These are phyloP conservation scores for Tethea ocularis DNA, from an alignment of 2,888 invertebrate genomes.

Conservation along the genomic window DNA sequence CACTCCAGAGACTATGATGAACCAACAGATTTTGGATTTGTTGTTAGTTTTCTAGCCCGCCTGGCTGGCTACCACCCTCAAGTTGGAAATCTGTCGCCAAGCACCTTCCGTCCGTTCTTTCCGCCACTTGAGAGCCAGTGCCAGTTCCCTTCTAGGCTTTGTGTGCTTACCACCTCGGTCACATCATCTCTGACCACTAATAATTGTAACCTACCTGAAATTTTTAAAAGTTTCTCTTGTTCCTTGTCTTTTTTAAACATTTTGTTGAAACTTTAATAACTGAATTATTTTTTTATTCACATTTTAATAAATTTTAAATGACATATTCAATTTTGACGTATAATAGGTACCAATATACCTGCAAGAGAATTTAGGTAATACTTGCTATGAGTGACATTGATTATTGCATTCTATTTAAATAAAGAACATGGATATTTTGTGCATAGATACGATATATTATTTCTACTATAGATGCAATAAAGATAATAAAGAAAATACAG, in stretches of 20 bases:
- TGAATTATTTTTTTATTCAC: not conserved
- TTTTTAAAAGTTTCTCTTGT: not conserved
- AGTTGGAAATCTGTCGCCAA: too few species aligned
- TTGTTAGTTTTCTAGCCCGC: too few species aligned
- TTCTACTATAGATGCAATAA: not conserved
- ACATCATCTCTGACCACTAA: not conserved
- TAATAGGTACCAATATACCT: too few species aligned
- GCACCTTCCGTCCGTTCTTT: too few species aligned
- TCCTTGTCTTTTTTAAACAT: conserved; percentile 1
- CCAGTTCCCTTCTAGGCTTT: too few species aligned
- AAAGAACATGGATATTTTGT: not conserved
- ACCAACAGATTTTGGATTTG: too few species aligned
- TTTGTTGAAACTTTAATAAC: not conserved
- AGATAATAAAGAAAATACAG: too few species aligned
- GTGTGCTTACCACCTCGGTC: too few species aligned
- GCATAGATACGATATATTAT: not conserved
- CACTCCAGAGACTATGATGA: too few species aligned
- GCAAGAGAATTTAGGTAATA: too few species aligned
- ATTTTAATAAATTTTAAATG: not conserved
- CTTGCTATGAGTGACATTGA: not conserved
- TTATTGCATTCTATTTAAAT: not conserved
- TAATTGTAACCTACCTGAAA: conserved; percentile 3
- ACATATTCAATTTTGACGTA: not conserved
- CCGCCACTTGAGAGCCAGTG: too few species aligned
- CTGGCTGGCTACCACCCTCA: too few species aligned